Percentiles rank a stretch among this genome's conserved stretches.
Conservation (phyloP, 2,113 vertebrate genomes). For the Cyanistes caeruleus region DNA sequence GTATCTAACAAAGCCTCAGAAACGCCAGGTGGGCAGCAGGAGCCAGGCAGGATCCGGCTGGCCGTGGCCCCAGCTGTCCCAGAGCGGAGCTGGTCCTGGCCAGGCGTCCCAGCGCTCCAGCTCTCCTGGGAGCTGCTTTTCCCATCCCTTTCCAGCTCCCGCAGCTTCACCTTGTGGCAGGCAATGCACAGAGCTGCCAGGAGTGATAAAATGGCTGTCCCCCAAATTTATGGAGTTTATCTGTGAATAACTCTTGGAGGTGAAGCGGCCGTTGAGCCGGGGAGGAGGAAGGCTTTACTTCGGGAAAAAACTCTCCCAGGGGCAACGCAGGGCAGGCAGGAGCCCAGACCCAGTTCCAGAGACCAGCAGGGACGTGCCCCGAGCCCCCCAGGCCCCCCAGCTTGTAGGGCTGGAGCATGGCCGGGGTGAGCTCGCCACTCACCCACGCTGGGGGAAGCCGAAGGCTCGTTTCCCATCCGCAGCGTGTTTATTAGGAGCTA, state of each 20-base stretch:
- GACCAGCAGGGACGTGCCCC: fast-evolving
- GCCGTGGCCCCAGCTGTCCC: neutral
- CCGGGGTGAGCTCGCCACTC: neutral
- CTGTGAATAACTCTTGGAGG: constrained; percentile 67
- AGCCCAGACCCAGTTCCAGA: neutral
- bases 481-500: constrained; percentile 43
- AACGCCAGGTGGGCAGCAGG: neutral
- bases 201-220: constrained; percentile 67
- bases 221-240: constrained; percentile 70
- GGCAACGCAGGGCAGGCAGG: neutral
- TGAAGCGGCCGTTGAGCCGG: neutral
- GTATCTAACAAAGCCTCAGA: constrained; percentile 19
- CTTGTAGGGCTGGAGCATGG: fast-evolving
- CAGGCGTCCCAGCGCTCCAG: fast-evolving
- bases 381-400: fast-evolving
- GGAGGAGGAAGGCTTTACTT: neutral
- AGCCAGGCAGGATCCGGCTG: fast-evolving
- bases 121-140: neutral
- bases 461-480: neutral
- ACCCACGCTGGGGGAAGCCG: neutral
- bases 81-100: neutral
- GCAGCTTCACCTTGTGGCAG: constrained; percentile 38
- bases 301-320: neutral
- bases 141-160: neutral
- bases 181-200: constrained; percentile 38